Base-by-base conservation (phyloP, 2,888 invertebrate species). In the Mantis religiosa region DNA sequence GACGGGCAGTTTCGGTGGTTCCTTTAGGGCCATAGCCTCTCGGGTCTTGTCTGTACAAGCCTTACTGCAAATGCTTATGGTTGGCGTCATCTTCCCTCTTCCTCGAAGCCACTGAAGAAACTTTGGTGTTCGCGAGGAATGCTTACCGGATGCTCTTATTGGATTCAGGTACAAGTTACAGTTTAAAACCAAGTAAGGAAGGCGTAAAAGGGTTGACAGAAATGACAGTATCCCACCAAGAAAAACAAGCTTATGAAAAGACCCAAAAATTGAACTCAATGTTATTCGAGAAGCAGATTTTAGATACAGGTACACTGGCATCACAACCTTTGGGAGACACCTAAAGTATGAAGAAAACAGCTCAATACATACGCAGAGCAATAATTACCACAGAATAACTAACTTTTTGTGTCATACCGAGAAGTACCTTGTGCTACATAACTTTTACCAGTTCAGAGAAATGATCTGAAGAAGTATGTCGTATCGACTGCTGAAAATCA, bases 381-480 rank as follows among this genome's bases (percentile, higher is more conserved):
- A 1, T 34, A 34, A 34, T 8, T 8, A 4, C 3, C 8, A 7
- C 34, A 34, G 8, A 34, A 7, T 34, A 34, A 8, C 34, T 34
- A 34, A 4, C 34, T 34, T 34, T 34, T 34, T 71, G 71, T 86
- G 54, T 47, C 88, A 88, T 87, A 86, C 71, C 88, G 28, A 83
- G 30, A 84, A 54, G 30, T 88, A 87, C 89, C 89, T 30, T 87
- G 83, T 90, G 89, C 90, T 90, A 90, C 87, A 90, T 90, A 34
- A 83, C 85, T 83, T 88, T 34, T 41, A 86, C 54, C 88, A 89
- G 88, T 95, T 96, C 96, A 95, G 96, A 96, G 93, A 96, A 97
- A 93, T 97, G 97, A 91, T 96, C 96, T 91, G 96, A 96, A 91
- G 96, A 96, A 90, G 97, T 97, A 94, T 97, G 96, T 92, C 96